Base-by-base conservation (phyloP, 2,113 vertebrate genomes). In the Aplodontia rufa region DNA sequence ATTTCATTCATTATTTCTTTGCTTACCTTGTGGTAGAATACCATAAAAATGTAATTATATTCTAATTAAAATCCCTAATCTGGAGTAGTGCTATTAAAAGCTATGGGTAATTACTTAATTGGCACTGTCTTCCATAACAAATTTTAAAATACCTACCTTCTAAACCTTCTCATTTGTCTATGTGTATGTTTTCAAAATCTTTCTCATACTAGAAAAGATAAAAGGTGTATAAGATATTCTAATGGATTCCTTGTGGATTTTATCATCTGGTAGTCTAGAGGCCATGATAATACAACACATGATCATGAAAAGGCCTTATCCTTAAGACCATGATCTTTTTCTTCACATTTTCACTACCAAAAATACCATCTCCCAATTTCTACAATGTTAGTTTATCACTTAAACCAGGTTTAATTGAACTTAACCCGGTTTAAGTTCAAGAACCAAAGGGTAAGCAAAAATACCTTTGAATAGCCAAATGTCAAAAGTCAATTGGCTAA, bases 1-100 rank as follows among this genome's bases (percentile, higher is more conserved):
- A 91, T n/a, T 92, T 89, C 75, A 93, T 86, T 89, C 84, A 66
- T 83, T 93, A 87, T 22, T 55, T 94, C 66, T 95, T 84, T 91
- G 86, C 92, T 95, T 91, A 94, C 47, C 42, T 96, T 95, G 72
- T 1, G 17, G 47, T 49, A 96, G 91, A 96, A 95, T 90, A 53
- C 76, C 80, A 83, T 81, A 91, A 94, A 88, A 91, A 64, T 94
- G 74, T 95, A 94, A 93, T 93, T 82, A 76, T 90, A 95, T 82
- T 42, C 86, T 97, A 86, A 95, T 76, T 94, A 92, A 96, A 97
- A 95, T 93, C 80, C 79, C 58, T 94, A 90, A 83, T 95, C 69
- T 81, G 84, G 58, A 94, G 24, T 35, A 95, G 35, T 81, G 66
- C n/a, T 94, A 96, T 93, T 93, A 95, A 96, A 95, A 86, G 42